A percentile compares a stretch with the other conserved stretches of the same genome.
phyloP scores from a whole-genome alignment of 1,140 invertebrate species.

The Eriosoma lanigerum region DNA sequence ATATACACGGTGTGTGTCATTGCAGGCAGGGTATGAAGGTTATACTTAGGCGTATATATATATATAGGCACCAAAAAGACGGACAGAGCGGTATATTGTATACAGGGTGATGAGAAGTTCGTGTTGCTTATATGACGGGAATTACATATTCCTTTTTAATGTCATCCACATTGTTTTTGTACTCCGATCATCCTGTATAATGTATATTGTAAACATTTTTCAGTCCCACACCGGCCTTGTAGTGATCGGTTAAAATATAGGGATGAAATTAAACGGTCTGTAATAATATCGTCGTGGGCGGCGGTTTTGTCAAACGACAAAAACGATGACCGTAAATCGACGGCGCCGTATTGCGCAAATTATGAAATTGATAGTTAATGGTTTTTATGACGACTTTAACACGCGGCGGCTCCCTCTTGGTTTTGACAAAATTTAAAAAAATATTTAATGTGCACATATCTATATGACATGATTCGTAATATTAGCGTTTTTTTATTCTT shows the following conservation, averaged over 20 bases:
- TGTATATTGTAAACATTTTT: slow-evolving; percentile 41
- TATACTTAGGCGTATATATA: background rate
- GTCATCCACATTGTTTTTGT: too few relatives aligned
- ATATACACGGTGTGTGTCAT: background rate
- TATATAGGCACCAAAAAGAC: background rate
- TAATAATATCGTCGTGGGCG: slow-evolving; percentile 27
- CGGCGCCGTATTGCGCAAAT: slow-evolving; percentile 47
- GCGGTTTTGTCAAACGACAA: slow-evolving; percentile 34
- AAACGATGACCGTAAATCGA: slow-evolving; percentile 50
- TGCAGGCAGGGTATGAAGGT: background rate
- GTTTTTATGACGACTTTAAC: slow-evolving; percentile 35
- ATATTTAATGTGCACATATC: too few relatives aligned
- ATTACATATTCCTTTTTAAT: too few relatives aligned
- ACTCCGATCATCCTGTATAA: too few relatives aligned
- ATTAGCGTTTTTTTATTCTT: too few relatives aligned
- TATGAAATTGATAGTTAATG: slow-evolving; percentile 49
- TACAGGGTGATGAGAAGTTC: too few relatives aligned
- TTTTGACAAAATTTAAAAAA: slow-evolving; percentile 22
- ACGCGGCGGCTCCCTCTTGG: background rate
- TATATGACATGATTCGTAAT: too few relatives aligned
- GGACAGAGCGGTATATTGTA: background rate
- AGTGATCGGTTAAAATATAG: slow-evolving; percentile 26
- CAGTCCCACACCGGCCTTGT: background rate
- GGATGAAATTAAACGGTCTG: slow-evolving; percentile 49
- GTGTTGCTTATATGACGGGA: too few relatives aligned